Percentiles rank a stretch among this genome's conserved stretches.
Evolutionary conservation across 2,113 vertebrate genomes (phyloP).

Genomic region (Urocitellus parryii): DNA sequence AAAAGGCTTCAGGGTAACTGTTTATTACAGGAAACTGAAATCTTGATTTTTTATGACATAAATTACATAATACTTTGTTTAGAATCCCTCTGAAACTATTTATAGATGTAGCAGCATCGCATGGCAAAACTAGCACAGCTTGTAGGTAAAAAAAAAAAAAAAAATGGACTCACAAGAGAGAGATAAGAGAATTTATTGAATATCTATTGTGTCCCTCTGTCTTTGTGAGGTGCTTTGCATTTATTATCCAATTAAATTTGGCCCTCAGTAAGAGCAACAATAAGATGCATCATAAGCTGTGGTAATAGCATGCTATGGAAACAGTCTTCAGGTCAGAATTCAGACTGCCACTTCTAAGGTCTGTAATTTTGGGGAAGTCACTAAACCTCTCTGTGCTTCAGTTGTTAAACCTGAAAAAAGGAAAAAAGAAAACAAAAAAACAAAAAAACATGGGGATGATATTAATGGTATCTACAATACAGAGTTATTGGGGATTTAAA

Average conservation of each 20-base stretch:
- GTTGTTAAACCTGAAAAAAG: neutral
- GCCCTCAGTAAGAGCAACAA: neutral
- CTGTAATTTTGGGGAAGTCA: neutral
- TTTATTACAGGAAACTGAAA: neutral
- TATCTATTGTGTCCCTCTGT: neutral
- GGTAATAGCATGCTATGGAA: neutral
- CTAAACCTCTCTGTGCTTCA: neutral
- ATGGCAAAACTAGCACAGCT: neutral
- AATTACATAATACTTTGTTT: neutral
- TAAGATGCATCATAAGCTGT: neutral
- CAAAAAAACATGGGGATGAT: neutral
- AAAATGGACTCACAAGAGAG: neutral
- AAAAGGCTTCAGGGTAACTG: neutral
- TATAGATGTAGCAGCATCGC: neutral
- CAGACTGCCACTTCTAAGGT: neutral
- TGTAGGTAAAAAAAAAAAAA: neutral
- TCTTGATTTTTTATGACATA: neutral
- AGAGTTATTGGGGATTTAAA: neutral
- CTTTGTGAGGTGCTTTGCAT: neutral
- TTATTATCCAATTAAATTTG: slow-evolving; percentile 11
- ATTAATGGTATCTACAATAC: neutral
- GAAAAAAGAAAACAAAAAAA: neutral
- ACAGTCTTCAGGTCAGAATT: neutral
- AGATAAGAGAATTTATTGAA: neutral
- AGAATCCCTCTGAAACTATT: neutral